Conservation (phyloP, 2,888 invertebrate species). For the Eristalis tenax region DNA sequence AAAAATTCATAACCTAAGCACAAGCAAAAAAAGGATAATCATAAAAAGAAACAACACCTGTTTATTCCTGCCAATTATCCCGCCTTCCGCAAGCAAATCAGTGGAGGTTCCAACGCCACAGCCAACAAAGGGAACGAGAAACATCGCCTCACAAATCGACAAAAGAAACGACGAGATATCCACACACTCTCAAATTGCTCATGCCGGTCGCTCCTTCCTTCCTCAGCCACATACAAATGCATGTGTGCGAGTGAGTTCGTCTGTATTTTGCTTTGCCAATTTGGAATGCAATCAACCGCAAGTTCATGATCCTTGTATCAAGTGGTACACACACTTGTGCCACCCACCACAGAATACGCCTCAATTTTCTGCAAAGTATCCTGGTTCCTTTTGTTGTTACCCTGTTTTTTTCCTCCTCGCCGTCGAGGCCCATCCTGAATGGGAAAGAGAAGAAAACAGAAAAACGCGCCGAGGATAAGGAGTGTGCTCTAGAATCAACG, state of each 20-base stretch:
- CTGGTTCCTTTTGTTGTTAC: slow-evolving; percentile 27
- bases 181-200: slow-evolving; percentile 11
- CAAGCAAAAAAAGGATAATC: slow-evolving; percentile 26
- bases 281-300: slow-evolving; percentile 70
- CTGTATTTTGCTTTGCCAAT: slow-evolving; percentile 34
- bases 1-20: slow-evolving; percentile 22
- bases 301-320: slow-evolving; percentile 69
- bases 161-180: background rate
- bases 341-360: slow-evolving; percentile 16
- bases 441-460: background rate
- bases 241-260: background rate
- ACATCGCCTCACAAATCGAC: slow-evolving; percentile 14
- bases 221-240: background rate
- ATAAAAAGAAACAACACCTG: slow-evolving; percentile 58
- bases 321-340: slow-evolving; percentile 27
- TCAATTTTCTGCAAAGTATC: slow-evolving; percentile 39
- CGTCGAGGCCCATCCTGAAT: background rate
- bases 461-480: slow-evolving; percentile 40
- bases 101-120: background rate
- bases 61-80: slow-evolving; percentile 55
- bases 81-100: background rate
- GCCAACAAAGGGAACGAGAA: slow-evolving; percentile 22
- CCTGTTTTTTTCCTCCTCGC: slow-evolving; percentile 9
- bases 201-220: slow-evolving; percentile 1
- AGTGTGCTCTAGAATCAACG: slow-evolving; percentile 35